Evolutionary conservation across 1,140 invertebrate species (phyloP), one percentile per base, ranked within the genome.

Genomic region (Eciton burchellii): DNA sequence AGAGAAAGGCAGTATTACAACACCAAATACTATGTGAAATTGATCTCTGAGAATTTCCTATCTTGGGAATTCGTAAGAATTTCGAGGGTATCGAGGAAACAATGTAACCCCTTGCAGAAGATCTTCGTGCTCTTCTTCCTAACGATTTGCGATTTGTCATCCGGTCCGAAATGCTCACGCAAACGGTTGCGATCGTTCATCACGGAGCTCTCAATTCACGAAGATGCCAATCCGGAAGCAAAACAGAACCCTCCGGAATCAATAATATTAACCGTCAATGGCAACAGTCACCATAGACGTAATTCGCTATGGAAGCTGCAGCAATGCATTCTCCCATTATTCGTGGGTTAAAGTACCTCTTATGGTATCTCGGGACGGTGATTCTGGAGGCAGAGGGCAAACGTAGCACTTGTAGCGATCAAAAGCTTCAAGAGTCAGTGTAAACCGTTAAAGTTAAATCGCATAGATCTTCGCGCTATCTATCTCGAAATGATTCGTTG

Each of bases 261-360:
- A 45, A 79, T 79, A 68, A 68, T 65, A 77, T 79, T 62, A 21
- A 79, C 14, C 73, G 8, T 65, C 35, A 79, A 41, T 54, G 12
- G 16, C 21, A 66, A 41, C 43, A 68, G 41, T 77, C 59, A 65
- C 41, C 16, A 45, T 5, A 29, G n/a, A 77, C 21, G 49, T 16
- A 54, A 43, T 35, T 43, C 73, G 12, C 29, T 26, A 14, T 56
- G 49, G 49, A 79, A 26, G 63, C 35, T 66, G 41, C 21, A 47
- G n/a, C 24, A 56, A 79, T 24, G 49, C 35, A 57, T 70, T 79
- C 74, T 70, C 74, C 41, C 16, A 79, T 79, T 79, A 79, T 70
- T 45, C 49, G 49, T 11, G n/a, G n/a, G n/a, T n/a, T n/a, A 26
- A 70, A 43, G 60, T 26, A 70, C 41, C 74, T 45, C 49, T 70